Conservation (phyloP, 1,140 invertebrate genomes). For the Hirudo medicinalis region DNA sequence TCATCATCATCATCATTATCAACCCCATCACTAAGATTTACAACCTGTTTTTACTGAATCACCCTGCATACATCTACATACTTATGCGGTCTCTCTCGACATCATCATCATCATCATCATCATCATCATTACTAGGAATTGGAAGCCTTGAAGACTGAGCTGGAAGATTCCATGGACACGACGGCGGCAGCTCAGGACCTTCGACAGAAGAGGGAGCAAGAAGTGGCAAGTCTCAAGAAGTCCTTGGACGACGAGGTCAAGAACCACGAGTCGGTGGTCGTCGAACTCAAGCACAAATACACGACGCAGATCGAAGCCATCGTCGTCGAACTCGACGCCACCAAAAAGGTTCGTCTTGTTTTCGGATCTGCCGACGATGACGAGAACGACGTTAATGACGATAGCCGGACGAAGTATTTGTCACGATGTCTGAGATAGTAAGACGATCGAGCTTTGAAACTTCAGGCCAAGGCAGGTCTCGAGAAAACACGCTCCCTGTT, state of each 20-base stretch:
- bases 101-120: too few relatives aligned
- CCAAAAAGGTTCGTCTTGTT: conserved; percentile 54
- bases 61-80: too few relatives aligned
- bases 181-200: conserved; percentile 82
- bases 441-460: too few relatives aligned
- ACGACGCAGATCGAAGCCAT: conserved; percentile 62
- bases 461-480: conserved; percentile 54
- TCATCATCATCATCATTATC: too few relatives aligned
- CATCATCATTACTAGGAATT: conserved; percentile 50
- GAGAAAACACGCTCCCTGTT: conserved; percentile 76
- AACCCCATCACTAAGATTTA: too few relatives aligned
- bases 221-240: conserved; percentile 78
- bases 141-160: conserved; percentile 86
- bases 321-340: conserved; percentile 77
- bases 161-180: conserved; percentile 83
- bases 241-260: conserved; percentile 74
- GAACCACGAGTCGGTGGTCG: conserved; percentile 62
- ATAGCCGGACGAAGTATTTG: too few relatives aligned
- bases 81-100: too few relatives aligned
- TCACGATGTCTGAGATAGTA: neutral
- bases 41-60: too few relatives aligned
- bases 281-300: conserved; percentile 81
- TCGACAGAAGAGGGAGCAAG: conserved; percentile 82
- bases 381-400: too few relatives aligned
- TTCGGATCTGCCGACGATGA: too few relatives aligned